Percentiles rank a stretch among this genome's conserved stretches.
phyloP scores from a whole-genome alignment of 2,888 invertebrate genomes.

The Gandaritis pyraliata region DNA sequence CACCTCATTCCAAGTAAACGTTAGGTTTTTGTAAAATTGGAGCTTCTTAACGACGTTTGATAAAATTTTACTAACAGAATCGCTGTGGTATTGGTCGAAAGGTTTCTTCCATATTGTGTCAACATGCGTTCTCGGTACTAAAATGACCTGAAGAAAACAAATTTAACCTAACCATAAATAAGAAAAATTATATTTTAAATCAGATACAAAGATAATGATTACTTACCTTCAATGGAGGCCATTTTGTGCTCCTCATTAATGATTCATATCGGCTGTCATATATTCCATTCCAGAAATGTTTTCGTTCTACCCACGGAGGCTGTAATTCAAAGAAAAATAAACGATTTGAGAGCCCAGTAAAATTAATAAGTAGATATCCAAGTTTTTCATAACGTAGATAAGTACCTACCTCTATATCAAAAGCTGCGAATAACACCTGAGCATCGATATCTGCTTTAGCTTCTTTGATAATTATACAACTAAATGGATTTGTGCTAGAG shows the following conservation, averaged over 20 bases:
- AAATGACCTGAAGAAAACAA: constrained; percentile 59
- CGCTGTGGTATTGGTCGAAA: constrained; percentile 65
- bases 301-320: constrained; percentile 65
- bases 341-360: not conserved
- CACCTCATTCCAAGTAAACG: constrained; percentile 76
- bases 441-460: constrained; percentile 61
- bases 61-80: constrained; percentile 63
- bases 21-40: constrained; percentile 69
- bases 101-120: constrained; percentile 68
- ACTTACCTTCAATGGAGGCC: constrained; percentile 75
- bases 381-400: not conserved
- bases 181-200: not conserved
- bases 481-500: constrained; percentile 44
- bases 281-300: constrained; percentile 67
- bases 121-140: constrained; percentile 68
- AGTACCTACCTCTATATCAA: constrained; percentile 76
- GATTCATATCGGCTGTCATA: constrained; percentile 73
- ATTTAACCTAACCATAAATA: too few species aligned
- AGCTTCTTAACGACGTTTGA: constrained; percentile 72
- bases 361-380: not conserved
- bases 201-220: not conserved
- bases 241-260: constrained; percentile 69
- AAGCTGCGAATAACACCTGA: constrained; percentile 58
- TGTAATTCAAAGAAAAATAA: constrained; percentile 41
- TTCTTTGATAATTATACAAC: constrained; percentile 53